Evolutionary conservation across 2,113 vertebrate genomes (phyloP), one percentile per base, ranked within the genome.

Genomic region (Gracilinanus agilis): DNA sequence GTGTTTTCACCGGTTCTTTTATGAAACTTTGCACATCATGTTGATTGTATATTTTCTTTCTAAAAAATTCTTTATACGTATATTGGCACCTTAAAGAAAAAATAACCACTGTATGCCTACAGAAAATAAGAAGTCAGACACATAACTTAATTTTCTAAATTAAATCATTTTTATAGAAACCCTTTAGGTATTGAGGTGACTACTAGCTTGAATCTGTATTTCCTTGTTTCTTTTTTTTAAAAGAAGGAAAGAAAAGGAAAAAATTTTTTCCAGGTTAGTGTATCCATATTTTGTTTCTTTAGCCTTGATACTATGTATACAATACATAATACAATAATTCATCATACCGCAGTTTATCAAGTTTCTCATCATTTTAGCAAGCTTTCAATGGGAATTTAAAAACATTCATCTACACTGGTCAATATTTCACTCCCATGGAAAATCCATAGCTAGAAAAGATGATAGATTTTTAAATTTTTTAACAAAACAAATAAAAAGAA

Each of bases 291-390:
- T 44, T 21, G 5, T 25, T 34, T 91, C 55, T n/a, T 90, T 34
- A 8, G 27, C 25, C 23, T 83, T 24, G 0, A 12, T 0, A 2
- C 21, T 25, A 27, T 0, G n/a, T 10, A 13, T 49, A 3, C 49
- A 49, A 4, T 24, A 4, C 24, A 67, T 21, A 21, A 44, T 9
- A 40, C 19, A 56, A 34, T 12, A 12, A 29, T 44, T 6, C 12
- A 9, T 83, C 11, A 92, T 24, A 21, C 34, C n/a, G 3, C 5
- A n/a, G 19, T 13, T 13, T 10, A 88, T 16, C 44, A n/a, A 19
- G 49, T 21, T 55, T 29, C 1, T 24, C 25, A 27, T n/a, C 29
- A 54, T 53, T 40, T 21, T 44, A 54, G 40, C 8, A 25, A 27
- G 9, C 21, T 23, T 55, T 53, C 44, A 19, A 90, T 92, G 56